Base-by-base conservation (phyloP, 2,113 vertebrate genomes). In the Pollachius pollachius region DNA sequence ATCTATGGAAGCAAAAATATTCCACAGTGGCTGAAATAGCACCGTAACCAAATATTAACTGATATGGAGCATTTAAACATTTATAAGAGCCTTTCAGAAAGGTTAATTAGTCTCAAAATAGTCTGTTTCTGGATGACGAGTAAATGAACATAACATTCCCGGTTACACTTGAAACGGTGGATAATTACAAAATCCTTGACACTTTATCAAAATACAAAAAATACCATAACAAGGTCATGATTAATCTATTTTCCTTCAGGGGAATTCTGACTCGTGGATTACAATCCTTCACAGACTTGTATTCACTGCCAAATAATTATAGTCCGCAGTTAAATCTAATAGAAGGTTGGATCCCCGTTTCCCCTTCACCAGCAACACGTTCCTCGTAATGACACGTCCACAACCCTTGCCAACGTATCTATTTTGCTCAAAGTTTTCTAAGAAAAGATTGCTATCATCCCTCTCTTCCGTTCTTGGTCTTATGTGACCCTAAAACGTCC, bases 281-380 rank as follows among this genome's bases (percentile, higher is more conserved):
- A 67, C 65, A 66, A 68, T 64, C 74, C 62, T 64, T 16, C n/a
- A 75, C n/a, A 67, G 69, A 72, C 30, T 73, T 81, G 15, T 65
- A 69, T 12, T 62, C 41, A 48, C 41, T 48, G 41, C 1, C 52
- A 67, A 63, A 66, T 37, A 59, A 73, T 72, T 73, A 64, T 71
- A 72, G 60, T 61, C 71, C 54, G 73, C 34, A 61, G 30, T 56
- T 13, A 21, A 15, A 18, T 18, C 37, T 48, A 34, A 34, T 34
- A 34, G 30, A 34, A 34, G 30, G 23, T 23, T 23, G 23, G 30
- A 34, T 7, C 41, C 41, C 41, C 41, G 9, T 12, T 13, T 9
- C 8, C 41, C 8, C 41, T 13, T 9, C 41, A 48, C 41, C 41
- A 13, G 6, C 41, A 13, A 48, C 41, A 48, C 41, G 11, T 13